A percentile compares a stretch with the other conserved stretches of the same genome.
Evolutionary conservation across 2,797 vertebrate genomes (phyloP).

Genomic region (Siniperca scherzeri): DNA sequence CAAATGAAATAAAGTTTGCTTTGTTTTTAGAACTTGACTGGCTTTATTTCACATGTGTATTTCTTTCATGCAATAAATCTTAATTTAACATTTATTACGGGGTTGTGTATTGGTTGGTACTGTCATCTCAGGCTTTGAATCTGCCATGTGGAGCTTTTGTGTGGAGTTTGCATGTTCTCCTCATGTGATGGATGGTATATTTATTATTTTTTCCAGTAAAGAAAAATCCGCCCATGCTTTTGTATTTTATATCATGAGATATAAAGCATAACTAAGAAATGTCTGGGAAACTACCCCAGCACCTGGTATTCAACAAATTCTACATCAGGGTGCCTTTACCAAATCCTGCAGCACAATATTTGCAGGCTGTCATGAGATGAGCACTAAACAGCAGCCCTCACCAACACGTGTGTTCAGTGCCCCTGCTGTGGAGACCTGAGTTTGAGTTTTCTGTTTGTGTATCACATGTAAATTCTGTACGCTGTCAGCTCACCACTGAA

Average conservation of each 20-base stretch:
- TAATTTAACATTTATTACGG: not conserved
- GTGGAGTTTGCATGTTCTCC: not conserved
- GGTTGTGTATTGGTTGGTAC: not conserved
- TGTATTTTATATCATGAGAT: conserved; percentile 3
- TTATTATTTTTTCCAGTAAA: conserved; percentile 14
- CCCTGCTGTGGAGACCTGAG: conserved; percentile 15
- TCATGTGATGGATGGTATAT: not conserved
- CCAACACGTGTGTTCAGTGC: conserved; percentile 1
- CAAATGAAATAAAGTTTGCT: not conserved
- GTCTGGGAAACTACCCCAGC: not conserved
- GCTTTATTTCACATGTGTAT: not conserved
- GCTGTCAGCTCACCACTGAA: conserved; percentile 6
- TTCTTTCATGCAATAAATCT: not conserved
- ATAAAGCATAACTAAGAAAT: conserved; percentile 27
- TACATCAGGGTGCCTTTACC: conserved; percentile 2
- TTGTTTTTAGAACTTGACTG: not conserved
- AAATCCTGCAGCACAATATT: conserved; percentile 27
- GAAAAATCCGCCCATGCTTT: not conserved
- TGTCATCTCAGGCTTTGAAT: not conserved
- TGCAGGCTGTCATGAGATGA: conserved; percentile 44
- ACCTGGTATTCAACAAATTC: conserved; percentile 12
- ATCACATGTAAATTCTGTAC: not conserved
- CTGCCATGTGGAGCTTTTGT: not conserved
- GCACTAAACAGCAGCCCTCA: conserved; percentile 32
- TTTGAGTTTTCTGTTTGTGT: conserved; percentile 23